Evolutionary conservation across 2,113 vertebrate genomes (phyloP), one percentile per base, ranked within the genome.

Genomic region (Cyanistes caeruleus): DNA sequence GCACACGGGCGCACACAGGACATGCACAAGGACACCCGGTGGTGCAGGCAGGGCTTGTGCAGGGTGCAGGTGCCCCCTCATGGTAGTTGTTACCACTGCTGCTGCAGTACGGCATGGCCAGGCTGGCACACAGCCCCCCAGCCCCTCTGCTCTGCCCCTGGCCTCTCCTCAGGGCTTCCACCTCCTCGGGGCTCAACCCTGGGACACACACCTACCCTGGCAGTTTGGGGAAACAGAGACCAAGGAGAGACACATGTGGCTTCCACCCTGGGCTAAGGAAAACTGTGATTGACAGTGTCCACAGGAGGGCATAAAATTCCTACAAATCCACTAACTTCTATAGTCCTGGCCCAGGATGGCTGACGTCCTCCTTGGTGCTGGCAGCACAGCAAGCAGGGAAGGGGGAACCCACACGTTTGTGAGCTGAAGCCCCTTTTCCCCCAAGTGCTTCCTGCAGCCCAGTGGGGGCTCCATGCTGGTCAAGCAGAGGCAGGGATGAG

Each of bases 11-110:
- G 11, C 24, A 14, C 25, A 10, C 52, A 33, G 70, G 41, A 49
- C 27, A 4, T 2, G 49, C 55, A 13, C 37, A 41, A 17, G 35
- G 18, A 39, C 5, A 55, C 39, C 46, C 48, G 23, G 43, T 16
- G 28, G 17, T 18, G 64, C 39, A 37, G 23, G 12, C 56, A 65
- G 15, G 11, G 28, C 48, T 82, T 27, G 44, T 49, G 19, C 43
- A 46, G 81, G 65, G 7, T 52, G 33, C 1, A 51, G 63, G 53
- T 86, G 96, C 94, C 95, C 94, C 78, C 96, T 88, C 67, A 77
- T 48, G 95, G 96, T 2, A 41, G 48, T 3, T 73, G 22, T 8
- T 58, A 46, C 22, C 3, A 9, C 18, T 25, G 55, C 59, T 9
- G 52, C 84, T 76, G 89, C 86, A 53, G 27, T 41, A n/a, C 25